A percentile compares a stretch with the other conserved stretches of the same genome.
Conservation (phyloP, 2,113 vertebrate species). For the Castor canadensis region DNA sequence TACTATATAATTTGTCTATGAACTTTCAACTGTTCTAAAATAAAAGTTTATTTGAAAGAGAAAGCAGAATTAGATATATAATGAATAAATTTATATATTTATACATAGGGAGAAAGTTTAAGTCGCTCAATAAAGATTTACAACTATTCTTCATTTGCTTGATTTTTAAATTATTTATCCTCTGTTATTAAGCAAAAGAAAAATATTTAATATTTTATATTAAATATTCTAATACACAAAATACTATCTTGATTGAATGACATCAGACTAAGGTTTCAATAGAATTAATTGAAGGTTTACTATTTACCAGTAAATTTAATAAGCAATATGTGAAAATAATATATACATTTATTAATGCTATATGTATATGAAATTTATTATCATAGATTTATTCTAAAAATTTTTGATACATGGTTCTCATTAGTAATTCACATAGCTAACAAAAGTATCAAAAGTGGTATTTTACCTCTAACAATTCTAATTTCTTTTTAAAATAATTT, state of each 20-base stretch:
- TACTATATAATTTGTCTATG: background rate
- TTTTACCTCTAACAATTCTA: background rate
- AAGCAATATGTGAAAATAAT: no score
- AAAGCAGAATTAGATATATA: background rate
- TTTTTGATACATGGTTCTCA: background rate
- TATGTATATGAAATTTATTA: background rate
- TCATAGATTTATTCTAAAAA: conserved; percentile 1
- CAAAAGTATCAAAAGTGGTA: background rate
- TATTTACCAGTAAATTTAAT: no score
- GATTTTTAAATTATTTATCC: background rate
- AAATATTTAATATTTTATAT: background rate
- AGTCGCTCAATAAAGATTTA: background rate
- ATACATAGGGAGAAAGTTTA: background rate
- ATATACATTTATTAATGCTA: no score
- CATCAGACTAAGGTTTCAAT: no score
- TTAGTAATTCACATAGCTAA: background rate
- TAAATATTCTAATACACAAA: background rate
- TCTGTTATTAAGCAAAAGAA: no score
- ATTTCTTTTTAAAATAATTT: conserved; percentile 21
- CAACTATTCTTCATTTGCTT: background rate
- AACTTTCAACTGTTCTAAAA: background rate
- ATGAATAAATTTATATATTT: background rate
- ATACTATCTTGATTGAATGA: no score
- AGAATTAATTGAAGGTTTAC: no score
- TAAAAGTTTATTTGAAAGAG: background rate